phyloP scores from a whole-genome alignment of 1,140 invertebrate genomes.

The Acromyrmex heyeri region DNA sequence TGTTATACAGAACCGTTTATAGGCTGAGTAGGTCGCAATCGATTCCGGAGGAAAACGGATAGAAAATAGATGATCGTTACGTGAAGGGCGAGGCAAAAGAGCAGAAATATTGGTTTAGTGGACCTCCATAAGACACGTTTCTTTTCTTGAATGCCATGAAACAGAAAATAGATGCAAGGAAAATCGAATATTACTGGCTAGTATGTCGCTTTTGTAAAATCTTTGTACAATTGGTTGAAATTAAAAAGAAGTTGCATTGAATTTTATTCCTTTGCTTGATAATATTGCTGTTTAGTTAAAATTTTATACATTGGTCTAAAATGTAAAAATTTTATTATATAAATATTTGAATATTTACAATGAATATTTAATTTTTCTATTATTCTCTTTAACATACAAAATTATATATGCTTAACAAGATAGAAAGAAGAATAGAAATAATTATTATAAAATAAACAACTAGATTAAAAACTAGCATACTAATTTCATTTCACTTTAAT shows the following conservation, averaged over 20 bases:
- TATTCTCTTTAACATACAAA: not conserved
- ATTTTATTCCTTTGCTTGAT: slow-evolving; percentile 8
- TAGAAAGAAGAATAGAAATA: not conserved
- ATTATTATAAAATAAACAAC: not conserved
- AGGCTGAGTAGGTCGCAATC: slow-evolving; percentile 28
- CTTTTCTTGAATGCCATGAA: slow-evolving; percentile 30
- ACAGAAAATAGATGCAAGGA: slow-evolving; percentile 31
- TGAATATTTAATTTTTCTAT: not conserved
- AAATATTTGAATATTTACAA: no score
- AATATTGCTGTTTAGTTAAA: slow-evolving; percentile 5
- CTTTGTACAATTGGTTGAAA: not conserved
- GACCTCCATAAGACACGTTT: slow-evolving; percentile 31
- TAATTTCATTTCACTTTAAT: slow-evolving; percentile 27
- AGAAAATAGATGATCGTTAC: slow-evolving; percentile 18
- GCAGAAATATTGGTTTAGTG: slow-evolving; percentile 39
- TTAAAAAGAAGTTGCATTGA: not conserved
- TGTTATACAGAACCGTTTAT: slow-evolving; percentile 41
- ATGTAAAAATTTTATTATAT: no score
- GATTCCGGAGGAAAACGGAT: slow-evolving; percentile 28
- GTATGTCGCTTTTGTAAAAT: not conserved
- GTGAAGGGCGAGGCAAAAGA: slow-evolving; percentile 7
- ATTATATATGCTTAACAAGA: not conserved
- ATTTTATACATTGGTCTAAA: not conserved
- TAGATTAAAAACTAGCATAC: slow-evolving; percentile 2
- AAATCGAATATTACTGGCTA: slow-evolving; percentile 28